Conservation (phyloP, 1,140 invertebrate species). For the Drosophila mayri region DNA sequence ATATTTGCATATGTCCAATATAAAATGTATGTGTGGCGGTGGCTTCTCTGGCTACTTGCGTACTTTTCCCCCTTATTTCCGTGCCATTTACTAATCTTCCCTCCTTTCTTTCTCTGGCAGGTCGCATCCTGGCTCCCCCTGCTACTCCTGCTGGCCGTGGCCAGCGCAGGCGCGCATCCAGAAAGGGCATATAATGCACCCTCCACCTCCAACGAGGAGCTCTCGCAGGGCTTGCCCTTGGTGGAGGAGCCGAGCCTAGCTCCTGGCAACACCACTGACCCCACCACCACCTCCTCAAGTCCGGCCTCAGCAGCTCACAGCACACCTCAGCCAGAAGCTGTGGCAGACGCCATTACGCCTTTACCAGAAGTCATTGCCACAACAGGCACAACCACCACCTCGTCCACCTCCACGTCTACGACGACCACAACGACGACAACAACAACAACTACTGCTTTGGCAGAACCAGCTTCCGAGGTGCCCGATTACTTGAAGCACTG, state of each 20-base stretch:
- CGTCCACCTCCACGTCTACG: conserved; percentile 5
- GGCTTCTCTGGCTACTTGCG: neutral
- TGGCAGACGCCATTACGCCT: neutral
- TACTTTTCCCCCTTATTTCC: neutral
- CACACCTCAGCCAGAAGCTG: neutral
- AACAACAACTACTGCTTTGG: conserved; percentile 29
- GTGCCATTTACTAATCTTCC: neutral
- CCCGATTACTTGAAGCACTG: conserved; percentile 74
- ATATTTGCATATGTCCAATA: conserved; percentile 50
- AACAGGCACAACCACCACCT: neutral
- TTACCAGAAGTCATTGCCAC: neutral
- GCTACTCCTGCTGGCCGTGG: conserved; percentile 10
- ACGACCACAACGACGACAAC: neutral
- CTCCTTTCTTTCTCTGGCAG: conserved; percentile 13
- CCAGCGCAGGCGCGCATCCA: conserved; percentile 46
- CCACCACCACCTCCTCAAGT: neutral
- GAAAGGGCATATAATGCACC: neutral
- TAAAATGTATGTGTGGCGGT: neutral
- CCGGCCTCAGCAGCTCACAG: neutral
- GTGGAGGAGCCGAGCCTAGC: conserved; percentile 1
- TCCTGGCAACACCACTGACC: neutral
- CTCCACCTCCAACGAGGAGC: neutral
- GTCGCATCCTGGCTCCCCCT: conserved; percentile 11
- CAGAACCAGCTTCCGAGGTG: conserved; percentile 24
- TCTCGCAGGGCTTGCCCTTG: neutral